These are phyloP conservation scores for Petrolisthes cinctipes DNA, from an alignment of 2,888 invertebrate genomes.

Conservation along the genomic window DNA sequence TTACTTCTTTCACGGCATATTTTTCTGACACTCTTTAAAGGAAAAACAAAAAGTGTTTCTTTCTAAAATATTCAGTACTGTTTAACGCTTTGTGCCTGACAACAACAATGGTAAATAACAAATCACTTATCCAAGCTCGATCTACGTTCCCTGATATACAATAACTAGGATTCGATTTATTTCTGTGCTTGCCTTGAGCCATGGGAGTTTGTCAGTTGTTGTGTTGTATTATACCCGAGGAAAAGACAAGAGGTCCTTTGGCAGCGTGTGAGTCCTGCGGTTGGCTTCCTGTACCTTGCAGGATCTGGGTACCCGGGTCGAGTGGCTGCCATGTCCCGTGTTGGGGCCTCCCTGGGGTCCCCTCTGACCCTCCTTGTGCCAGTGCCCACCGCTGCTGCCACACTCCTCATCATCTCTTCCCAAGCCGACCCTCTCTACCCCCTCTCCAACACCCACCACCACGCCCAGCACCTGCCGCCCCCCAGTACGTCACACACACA, in stretches of 20 bases:
- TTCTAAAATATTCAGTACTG: no score
- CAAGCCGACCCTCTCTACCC: constrained; percentile 40
- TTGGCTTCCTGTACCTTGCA: constrained; percentile 21
- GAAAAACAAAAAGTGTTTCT: no score
- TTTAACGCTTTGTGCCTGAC: no score
- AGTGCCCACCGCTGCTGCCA: constrained; percentile 39
- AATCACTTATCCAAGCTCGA: no score
- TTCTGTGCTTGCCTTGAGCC: not conserved
- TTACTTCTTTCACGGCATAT: no score
- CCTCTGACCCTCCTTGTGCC: constrained; percentile 30
- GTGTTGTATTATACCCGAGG: not conserved
- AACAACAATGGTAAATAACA: no score
- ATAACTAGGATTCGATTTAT: not conserved
- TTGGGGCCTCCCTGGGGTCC: constrained; percentile 30
- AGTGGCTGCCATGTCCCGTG: constrained; percentile 33
- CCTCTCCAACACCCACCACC: constrained; percentile 50
- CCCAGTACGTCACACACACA: constrained; percentile 41
- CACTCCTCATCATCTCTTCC: constrained; percentile 47
- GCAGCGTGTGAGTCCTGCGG: no score
- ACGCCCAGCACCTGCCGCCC: constrained; percentile 26
- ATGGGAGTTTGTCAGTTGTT: not conserved
- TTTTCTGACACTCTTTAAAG: no score
- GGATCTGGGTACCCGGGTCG: constrained; percentile 36
- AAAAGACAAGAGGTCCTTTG: not conserved
- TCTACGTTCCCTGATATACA: no score